phyloP scores from a whole-genome alignment of 2,113 vertebrate species.

The Pionites leucogaster region DNA sequence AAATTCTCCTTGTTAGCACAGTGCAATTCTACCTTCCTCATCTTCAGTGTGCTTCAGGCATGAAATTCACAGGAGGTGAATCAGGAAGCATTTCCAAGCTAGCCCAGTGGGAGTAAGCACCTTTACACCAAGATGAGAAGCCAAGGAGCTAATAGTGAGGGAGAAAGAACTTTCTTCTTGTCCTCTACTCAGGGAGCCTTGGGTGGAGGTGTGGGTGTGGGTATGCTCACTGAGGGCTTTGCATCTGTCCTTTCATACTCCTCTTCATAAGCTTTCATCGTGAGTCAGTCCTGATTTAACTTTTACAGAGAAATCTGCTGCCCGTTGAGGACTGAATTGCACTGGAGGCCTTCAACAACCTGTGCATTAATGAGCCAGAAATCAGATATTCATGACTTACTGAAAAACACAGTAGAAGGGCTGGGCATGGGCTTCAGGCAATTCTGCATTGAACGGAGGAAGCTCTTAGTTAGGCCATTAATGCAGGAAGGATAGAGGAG shows the following conservation, averaged over 20 bases:
- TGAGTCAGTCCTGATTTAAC: not conserved
- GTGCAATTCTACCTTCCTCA: not conserved
- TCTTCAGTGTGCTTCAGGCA: not conserved
- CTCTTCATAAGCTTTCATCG: not conserved
- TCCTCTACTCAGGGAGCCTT: not conserved
- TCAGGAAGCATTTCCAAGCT: not conserved
- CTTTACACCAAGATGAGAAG: fast-evolving
- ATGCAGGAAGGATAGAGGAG: not conserved
- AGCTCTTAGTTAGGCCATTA: not conserved
- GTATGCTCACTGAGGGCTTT: not conserved
- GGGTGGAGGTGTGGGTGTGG: not conserved
- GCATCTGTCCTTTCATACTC: not conserved
- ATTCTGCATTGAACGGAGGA: not conserved
- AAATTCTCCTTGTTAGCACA: not conserved
- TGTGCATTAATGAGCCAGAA: not conserved
- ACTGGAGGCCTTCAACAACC: not conserved
- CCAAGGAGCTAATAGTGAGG: not conserved
- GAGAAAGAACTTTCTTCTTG: not conserved
- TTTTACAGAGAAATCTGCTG: not conserved
- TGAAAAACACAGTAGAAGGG: not conserved
- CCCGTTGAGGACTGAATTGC: not conserved
- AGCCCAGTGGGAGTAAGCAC: not conserved
- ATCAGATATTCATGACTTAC: not conserved
- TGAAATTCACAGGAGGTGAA: not conserved
- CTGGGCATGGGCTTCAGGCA: not conserved